A percentile compares a stretch with the other conserved stretches of the same genome.
Evolutionary conservation across 2,797 vertebrate genomes (phyloP).

Genomic region (Manis javanica): DNA sequence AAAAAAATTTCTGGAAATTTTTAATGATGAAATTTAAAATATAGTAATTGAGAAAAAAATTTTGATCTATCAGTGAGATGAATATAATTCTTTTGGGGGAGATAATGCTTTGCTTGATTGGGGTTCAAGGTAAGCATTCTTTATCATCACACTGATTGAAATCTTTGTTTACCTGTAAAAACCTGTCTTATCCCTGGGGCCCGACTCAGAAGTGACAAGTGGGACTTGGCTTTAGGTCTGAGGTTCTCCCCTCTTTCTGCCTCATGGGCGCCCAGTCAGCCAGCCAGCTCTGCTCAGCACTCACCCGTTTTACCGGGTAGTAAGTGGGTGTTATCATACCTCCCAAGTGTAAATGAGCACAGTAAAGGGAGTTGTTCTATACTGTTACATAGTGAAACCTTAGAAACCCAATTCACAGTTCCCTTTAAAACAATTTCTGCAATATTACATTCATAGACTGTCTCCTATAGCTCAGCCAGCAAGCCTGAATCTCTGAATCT

Average conservation of each 20-base stretch:
- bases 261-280: background rate
- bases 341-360: background rate
- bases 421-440: background rate
- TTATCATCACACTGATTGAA: background rate
- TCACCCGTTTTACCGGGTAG: no score
- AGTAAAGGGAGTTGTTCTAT: background rate
- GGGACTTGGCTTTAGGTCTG: background rate
- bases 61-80: background rate
- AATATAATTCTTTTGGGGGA: background rate
- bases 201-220: background rate
- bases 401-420: background rate
- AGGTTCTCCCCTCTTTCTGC: background rate
- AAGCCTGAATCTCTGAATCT: background rate
- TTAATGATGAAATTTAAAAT: background rate
- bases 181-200: background rate
- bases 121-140: background rate
- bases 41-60: background rate
- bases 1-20: background rate
- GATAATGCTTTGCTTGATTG: background rate
- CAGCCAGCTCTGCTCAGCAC: no score
- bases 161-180: background rate
- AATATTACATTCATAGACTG: background rate
- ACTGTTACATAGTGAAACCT: background rate
- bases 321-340: background rate
- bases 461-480: background rate